Conservation (phyloP, 2,113 vertebrate genomes). For the Oreochromis aureus region DNA sequence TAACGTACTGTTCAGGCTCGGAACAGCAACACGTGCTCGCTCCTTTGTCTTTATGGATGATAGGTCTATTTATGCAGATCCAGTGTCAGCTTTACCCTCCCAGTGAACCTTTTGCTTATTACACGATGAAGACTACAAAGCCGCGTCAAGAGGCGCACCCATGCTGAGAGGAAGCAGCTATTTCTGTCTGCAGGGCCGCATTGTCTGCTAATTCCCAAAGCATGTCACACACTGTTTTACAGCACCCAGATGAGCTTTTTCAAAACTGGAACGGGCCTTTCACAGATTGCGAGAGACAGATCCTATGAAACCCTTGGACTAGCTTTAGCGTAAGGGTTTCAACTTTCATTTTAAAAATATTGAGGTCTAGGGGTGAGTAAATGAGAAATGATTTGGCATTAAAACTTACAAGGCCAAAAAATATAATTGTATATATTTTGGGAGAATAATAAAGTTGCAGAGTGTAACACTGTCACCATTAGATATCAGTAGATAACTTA, state of each 20-base stretch:
- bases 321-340: neutral
- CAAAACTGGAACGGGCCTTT: neutral
- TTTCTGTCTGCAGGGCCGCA: constrained; percentile 21
- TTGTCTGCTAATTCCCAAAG: constrained; percentile 24
- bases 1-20: neutral
- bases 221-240: neutral
- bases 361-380: neutral
- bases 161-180: neutral
- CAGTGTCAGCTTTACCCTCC: constrained; percentile 25
- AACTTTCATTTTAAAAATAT: neutral
- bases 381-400: neutral
- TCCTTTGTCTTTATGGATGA: neutral
- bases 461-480: neutral
- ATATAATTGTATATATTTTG: accelerated
- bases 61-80: constrained; percentile 12
- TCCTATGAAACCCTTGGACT: neutral
- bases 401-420: neutral
- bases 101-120: constrained; percentile 10
- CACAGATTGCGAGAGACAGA: neutral
- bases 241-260: neutral
- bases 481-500: neutral
- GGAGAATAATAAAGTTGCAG: neutral
- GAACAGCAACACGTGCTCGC: neutral
- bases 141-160: neutral
- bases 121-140: constrained; percentile 3